Evolutionary conservation across 2,888 invertebrate species (phyloP), one percentile per base, ranked within the genome.

Genomic region (Phoenoteleia sp.): DNA sequence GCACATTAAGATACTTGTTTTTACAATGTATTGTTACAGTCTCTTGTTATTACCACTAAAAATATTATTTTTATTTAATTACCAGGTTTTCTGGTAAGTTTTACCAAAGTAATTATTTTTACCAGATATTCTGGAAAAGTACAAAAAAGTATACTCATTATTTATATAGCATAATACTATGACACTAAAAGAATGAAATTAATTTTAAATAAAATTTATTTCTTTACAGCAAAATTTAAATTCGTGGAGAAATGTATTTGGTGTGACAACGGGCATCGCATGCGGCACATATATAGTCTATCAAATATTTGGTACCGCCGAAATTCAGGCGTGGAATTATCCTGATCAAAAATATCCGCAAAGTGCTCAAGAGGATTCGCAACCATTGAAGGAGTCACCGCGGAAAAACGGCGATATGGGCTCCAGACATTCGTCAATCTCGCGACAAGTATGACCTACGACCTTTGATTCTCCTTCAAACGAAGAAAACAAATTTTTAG

Each of bases 221-320:
- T 81, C 49, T 81, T 80, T 88, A 33, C 88, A 94, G 94, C 94
- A 94, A 91, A 91, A 92, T 29, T 90, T 94, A 76, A 94, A 88
- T 3, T 95, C 96, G 56, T 96, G 96, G 96, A 94, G 95, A 71
- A 94, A 93, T 67, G 96, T 96, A n/a, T 96, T 96, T 89, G 95
- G 95, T 64, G 94, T 96, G 33, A 94, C 96, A n/a, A 95, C 95
- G 3, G 93, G 94, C 52, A 95, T 96, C 7, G 94, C 96, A 0
- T 94, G 96, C 66, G 93, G 94, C 13, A 96, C 96, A 0, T 96
- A 96, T 90, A 87, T 95, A 0, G 94, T 96, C 56, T 96, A 95
- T 90, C 96, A 96, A 93, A 94, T 96, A 52, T 96, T 95, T 92
- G 96, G 96, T 3, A 96, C 96, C 0, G 96, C 95, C 23, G 95